A percentile compares a stretch with the other conserved stretches of the same genome.
These are phyloP conservation scores for Lasiommata megera DNA, from an alignment of 2,888 invertebrate species.

Conservation along the genomic window DNA sequence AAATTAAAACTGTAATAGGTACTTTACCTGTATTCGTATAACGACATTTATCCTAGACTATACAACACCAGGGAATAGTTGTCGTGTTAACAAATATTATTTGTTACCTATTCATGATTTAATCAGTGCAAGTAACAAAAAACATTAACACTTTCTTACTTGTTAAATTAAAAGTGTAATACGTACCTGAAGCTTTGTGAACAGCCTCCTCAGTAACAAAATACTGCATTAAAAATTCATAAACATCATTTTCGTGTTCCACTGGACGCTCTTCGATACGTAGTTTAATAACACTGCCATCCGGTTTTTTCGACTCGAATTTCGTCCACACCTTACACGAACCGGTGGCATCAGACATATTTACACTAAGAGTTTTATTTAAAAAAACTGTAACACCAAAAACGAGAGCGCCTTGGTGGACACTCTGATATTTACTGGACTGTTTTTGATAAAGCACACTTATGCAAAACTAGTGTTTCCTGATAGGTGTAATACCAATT, in stretches of 20 bases:
- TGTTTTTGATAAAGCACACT: background rate
- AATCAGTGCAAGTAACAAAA: too few species aligned
- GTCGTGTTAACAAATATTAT: too few species aligned
- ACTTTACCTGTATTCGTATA: too few species aligned
- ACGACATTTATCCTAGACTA: too few species aligned
- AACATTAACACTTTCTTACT: too few species aligned
- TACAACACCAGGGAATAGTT: too few species aligned
- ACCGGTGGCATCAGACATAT: background rate
- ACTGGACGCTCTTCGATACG: conserved; percentile 29
- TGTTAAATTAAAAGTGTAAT: background rate
- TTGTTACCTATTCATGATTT: too few species aligned
- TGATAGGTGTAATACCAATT: background rate
- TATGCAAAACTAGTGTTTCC: background rate
- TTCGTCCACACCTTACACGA: conserved; percentile 27
- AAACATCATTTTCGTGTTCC: conserved; percentile 14
- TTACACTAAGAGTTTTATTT: too few species aligned
- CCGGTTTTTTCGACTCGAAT: conserved; percentile 27
- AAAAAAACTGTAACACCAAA: background rate
- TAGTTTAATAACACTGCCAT: conserved; percentile 31
- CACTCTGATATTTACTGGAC: background rate
- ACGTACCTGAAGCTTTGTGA: conserved; percentile 31
- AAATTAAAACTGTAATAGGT: too few species aligned
- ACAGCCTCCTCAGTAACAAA: conserved; percentile 28
- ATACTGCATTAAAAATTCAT: conserved; percentile 25
- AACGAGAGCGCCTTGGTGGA: background rate